phyloP scores from a whole-genome alignment of 2,113 vertebrate genomes.

The Albula glossodonta region DNA sequence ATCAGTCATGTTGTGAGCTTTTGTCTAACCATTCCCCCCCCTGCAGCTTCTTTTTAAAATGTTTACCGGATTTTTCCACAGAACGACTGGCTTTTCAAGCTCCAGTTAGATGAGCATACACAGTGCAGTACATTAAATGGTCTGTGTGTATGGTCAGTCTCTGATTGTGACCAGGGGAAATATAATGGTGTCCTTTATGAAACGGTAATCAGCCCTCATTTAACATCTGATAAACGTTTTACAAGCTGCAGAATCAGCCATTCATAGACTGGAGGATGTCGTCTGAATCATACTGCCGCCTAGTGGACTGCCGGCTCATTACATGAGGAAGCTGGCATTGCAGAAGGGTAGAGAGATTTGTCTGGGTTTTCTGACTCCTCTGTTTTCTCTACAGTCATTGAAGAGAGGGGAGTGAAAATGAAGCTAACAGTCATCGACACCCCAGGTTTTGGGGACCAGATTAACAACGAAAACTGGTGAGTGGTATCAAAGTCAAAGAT shows the following conservation, averaged over 20 bases:
- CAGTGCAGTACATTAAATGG: too few relatives aligned
- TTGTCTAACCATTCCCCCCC: too few relatives aligned
- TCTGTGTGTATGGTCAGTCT: too few relatives aligned
- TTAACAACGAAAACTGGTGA: conserved; percentile 89
- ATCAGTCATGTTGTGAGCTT: too few relatives aligned
- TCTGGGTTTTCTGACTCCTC: not conserved
- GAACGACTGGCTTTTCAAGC: too few relatives aligned
- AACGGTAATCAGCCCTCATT: not conserved
- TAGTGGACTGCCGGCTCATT: not conserved
- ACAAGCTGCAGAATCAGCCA: not conserved
- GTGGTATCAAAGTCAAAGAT: not conserved
- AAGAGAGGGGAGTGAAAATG: conserved; percentile 85
- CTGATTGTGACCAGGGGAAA: too few relatives aligned
- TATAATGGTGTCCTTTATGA: too few relatives aligned
- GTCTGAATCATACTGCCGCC: conserved; percentile 8
- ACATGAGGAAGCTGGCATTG: not conserved
- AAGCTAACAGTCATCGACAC: conserved; percentile 87
- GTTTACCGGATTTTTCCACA: too few relatives aligned
- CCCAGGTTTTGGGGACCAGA: conserved; percentile 85
- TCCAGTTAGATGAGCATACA: too few relatives aligned
- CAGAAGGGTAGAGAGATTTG: not conserved
- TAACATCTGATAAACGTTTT: not conserved
- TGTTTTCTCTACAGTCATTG: conserved; percentile 69
- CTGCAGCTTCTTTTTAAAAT: too few relatives aligned
- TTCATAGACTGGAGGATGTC: not conserved